Evolutionary conservation across 2,797 vertebrate genomes (phyloP), one percentile per base, ranked within the genome.

Genomic region (Thalassophryne amazonica): DNA sequence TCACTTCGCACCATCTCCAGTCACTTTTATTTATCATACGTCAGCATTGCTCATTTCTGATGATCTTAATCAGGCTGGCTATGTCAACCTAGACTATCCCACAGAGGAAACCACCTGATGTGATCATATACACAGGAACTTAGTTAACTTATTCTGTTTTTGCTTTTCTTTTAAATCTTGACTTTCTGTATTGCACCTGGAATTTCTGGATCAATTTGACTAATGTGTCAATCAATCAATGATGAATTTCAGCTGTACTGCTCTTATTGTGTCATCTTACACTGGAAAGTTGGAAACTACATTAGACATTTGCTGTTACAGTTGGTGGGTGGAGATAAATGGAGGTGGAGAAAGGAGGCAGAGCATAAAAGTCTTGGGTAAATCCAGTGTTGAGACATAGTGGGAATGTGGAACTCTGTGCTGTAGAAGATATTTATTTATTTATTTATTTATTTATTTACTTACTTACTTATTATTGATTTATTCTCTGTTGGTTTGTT

Each of bases 281-380:
- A 15, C 7, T 51, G 39, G 41, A 55, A 61, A 51, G 1, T 65
- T 51, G 39, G 41, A 55, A 61, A 51, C 1, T 65, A 49, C 47
- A 69, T 87, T 82, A 86, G n/a, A 3, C 33, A 13, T n/a, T 36
- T 67, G 39, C 58, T 30, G 13, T 48, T 7, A 6, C 32, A 59
- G 57, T 67, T 70, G 13, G 51, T 76, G 57, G 78, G 73, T 10
- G 73, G 80, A 40, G 71, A 65, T 7, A 12, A 29, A 8, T 3
- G 33, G 31, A 59, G 64, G 73, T 39, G 58, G 60, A 29, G 64
- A 48, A 16, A 45, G 30, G 28, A 34, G 12, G 25, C 31, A 25
- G 4, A 24, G 46, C 30, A 12, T 59, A 25, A 72, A 75, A 70
- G 36, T 13, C 53, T 24, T 1, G 4, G 21, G n/a, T 34, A 17